Percentiles rank a stretch among this genome's conserved stretches.
These are phyloP conservation scores for Adelognathus sp. DNA, from an alignment of 2,888 invertebrate species.

Conservation along the genomic window DNA sequence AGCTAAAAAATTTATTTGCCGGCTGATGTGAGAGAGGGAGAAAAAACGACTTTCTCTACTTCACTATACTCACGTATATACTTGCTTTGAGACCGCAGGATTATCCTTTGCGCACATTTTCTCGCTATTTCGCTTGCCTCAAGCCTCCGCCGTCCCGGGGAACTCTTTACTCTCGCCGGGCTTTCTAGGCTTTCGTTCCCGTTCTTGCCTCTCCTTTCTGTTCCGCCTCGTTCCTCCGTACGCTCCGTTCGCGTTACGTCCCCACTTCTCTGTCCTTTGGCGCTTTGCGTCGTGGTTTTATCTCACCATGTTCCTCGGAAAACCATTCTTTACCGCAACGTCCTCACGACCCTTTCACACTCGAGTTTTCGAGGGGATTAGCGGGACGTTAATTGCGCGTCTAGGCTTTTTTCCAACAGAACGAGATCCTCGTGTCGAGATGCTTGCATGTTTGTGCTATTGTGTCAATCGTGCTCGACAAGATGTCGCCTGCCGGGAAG, in stretches of 20 bases:
- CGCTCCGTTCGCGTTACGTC: background rate
- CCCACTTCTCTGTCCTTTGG: background rate
- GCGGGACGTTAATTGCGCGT: conserved; percentile 45
- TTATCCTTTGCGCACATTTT: conserved; percentile 53
- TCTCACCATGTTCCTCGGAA: conserved; percentile 15
- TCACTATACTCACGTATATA: conserved; percentile 49
- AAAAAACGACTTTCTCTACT: conserved; percentile 34
- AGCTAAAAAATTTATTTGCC: conserved; percentile 48
- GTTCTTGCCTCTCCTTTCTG: conserved; percentile 33
- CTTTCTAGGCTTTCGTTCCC: background rate
- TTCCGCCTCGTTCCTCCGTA: background rate
- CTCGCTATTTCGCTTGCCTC: conserved; percentile 32
- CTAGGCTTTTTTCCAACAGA: background rate
- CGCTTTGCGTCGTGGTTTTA: too few species aligned
- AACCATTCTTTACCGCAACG: conserved; percentile 21
- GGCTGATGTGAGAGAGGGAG: conserved; percentile 45
- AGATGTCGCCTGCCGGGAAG: too few species aligned
- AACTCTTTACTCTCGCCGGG: background rate
- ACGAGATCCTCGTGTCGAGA: background rate
- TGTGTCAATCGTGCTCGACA: too few species aligned
- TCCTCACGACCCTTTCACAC: background rate
- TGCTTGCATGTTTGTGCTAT: background rate
- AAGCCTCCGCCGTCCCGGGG: conserved; percentile 4
- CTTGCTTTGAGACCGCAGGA: conserved; percentile 54
- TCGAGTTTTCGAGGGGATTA: conserved; percentile 44